Evolutionary conservation across 2,797 vertebrate genomes (phyloP).

Genomic region (Phalanger gymnotis): DNA sequence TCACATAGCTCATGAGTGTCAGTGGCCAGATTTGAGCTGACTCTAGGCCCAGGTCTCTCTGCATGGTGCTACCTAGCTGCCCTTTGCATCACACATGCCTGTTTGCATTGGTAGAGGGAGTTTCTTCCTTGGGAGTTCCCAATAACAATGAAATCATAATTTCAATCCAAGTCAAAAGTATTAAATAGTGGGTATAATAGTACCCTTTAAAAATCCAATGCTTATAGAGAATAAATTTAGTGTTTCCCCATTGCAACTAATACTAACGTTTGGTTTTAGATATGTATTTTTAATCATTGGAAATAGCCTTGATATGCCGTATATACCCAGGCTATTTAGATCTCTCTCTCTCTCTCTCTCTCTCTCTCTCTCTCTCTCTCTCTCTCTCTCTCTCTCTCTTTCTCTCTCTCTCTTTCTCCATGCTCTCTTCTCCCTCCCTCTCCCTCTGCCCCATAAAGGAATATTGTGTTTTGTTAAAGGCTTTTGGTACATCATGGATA

Average conservation of each 20-base stretch:
- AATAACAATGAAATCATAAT: not conserved
- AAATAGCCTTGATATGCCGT: not conserved
- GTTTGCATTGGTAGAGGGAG: too few relatives aligned
- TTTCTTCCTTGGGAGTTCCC: not conserved
- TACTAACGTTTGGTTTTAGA: not conserved
- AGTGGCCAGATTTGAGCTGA: too few relatives aligned
- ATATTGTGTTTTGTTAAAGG: not conserved
- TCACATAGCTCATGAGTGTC: too few relatives aligned
- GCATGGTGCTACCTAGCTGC: too few relatives aligned
- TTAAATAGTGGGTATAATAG: not conserved
- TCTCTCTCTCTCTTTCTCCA: too few relatives aligned
- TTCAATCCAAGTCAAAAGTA: not conserved
- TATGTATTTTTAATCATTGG: not conserved
- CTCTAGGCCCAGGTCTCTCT: too few relatives aligned
- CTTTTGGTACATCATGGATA: not conserved
- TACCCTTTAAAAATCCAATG: not conserved
- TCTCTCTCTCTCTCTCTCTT: too few relatives aligned
- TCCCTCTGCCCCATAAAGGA: too few relatives aligned
- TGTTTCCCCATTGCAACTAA: not conserved
- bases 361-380: too few relatives aligned
- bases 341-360: not conserved
- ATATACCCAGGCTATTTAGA: not conserved
- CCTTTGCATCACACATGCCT: too few relatives aligned
- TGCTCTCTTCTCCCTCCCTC: too few relatives aligned
- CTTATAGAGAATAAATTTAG: not conserved